Conservation (phyloP, 1,140 invertebrate species). For the Galleria mellonella region DNA sequence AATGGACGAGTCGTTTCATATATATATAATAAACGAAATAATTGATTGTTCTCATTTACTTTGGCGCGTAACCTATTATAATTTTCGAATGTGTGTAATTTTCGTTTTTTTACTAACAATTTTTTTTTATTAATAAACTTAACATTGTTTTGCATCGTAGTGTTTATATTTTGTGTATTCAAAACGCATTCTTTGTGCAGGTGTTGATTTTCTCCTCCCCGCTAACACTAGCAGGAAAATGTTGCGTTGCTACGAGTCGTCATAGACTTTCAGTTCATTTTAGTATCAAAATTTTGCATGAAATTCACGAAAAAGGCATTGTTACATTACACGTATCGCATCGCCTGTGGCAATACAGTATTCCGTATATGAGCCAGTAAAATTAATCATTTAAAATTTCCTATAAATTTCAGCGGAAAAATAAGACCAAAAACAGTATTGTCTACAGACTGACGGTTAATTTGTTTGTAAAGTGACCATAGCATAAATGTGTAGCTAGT, state of each 20-base stretch:
- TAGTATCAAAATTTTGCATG: conserved; percentile 45
- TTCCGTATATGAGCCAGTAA: conserved; percentile 22
- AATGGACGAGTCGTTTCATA: conserved; percentile 25
- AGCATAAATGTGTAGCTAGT: conserved; percentile 59
- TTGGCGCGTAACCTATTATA: conserved; percentile 29
- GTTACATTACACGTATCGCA: conserved; percentile 33
- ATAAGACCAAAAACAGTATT: conserved; percentile 11
- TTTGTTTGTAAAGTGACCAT: conserved; percentile 51
- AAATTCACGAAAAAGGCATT: conserved; percentile 35
- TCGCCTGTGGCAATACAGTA: conserved; percentile 37
- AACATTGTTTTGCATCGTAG: conserved; percentile 66
- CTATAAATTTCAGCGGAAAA: conserved; percentile 17
- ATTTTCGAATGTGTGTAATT: conserved; percentile 38
- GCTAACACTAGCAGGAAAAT: conserved; percentile 73
- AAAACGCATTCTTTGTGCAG: conserved; percentile 70
- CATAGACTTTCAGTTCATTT: conserved; percentile 32
- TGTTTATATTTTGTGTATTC: conserved; percentile 51
- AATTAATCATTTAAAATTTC: conserved; percentile 12
- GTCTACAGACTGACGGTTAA: conserved; percentile 33
- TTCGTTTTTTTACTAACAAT: conserved; percentile 44
- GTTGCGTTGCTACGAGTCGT: conserved; percentile 63
- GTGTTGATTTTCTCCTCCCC: conserved; percentile 66
- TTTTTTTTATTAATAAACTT: conserved; percentile 48
- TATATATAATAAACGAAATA: conserved; percentile 27
- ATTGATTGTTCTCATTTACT: conserved; percentile 24